Base-by-base conservation (phyloP, 2,888 invertebrate species). In the Lypha dubia region DNA sequence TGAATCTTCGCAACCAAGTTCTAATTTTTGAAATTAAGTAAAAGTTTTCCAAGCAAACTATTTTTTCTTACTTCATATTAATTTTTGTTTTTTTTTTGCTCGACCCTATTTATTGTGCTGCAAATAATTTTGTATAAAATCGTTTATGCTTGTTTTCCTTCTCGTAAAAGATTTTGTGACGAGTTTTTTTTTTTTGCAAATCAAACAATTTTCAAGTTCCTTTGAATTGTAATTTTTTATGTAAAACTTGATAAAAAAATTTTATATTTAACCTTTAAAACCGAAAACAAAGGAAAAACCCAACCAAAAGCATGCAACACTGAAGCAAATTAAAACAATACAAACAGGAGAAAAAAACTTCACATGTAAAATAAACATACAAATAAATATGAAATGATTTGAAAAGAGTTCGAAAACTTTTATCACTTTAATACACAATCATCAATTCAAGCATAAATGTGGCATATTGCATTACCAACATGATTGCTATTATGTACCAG, bases 381-480 rank as follows among this genome's bases (percentile, higher is more conserved):
- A 28, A 15, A 13, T n/a, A 28, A 15, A 28, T 35, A 17, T 9
- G 22, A 62, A 62, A 62, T 11, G n/a, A 7, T n/a, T 6, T 1
- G 4, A n/a, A 63, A 63, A 41, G 15, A 65, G 9, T 46, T 28
- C 11, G 49, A 22, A 49, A 35, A 73, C 22, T 46, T n/a, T 70
- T 32, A 71, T 62, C 75, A 32, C 28, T 80, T 56, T 60, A 41
- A 44, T 46, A n/a, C 81, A 44, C 62, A 68, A 77, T 4, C 17
- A 63, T 17, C 32, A 80, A 80, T 63, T 56, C 24, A 56, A 65
- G 62, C 32, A 17, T 28, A 76, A 71, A 76, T 76, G 65, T 58
- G 53, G 70, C 63, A 56, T 62, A 70, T 22, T 70, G 56, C 11
- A 28, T 7, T n/a, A 9, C 4, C 63, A 46, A 24, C n/a, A 24